Evolutionary conservation across 2,888 invertebrate species (phyloP).

Genomic region (Ophraella communa): DNA sequence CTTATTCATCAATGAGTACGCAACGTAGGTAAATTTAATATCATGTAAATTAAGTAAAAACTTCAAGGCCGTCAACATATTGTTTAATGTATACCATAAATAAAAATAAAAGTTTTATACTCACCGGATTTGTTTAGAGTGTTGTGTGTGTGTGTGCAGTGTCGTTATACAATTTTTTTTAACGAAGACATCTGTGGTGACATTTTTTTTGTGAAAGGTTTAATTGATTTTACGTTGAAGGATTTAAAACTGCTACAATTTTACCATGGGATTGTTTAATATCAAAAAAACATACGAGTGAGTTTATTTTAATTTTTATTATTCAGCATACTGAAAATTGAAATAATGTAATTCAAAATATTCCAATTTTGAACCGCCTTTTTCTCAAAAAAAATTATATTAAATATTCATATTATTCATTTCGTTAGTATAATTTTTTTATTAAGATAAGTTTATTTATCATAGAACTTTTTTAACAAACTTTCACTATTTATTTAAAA

Average conservation of each 20-base stretch:
- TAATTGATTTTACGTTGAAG: not conserved
- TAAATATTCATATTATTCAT: too few relatives aligned
- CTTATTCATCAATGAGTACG: not conserved
- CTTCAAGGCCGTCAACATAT: not conserved
- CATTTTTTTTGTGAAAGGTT: too few relatives aligned
- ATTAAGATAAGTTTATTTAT: too few relatives aligned
- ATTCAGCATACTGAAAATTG: too few relatives aligned
- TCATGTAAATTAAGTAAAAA: not conserved
- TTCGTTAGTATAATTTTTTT: too few relatives aligned
- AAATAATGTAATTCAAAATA: too few relatives aligned
- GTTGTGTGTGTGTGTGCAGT: not conserved
- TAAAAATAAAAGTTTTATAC: not conserved
- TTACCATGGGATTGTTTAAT: not conserved
- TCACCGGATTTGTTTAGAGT: not conserved
- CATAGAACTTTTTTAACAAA: too few relatives aligned
- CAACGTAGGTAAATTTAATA: not conserved
- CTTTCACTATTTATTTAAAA: too few relatives aligned
- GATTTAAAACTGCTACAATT: not conserved
- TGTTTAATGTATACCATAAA: not conserved
- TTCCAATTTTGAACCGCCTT: too few relatives aligned
- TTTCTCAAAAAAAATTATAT: too few relatives aligned
- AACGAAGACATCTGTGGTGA: too few relatives aligned
- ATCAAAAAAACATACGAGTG: not conserved
- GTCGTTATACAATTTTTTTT: too few relatives aligned
- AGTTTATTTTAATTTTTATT: not conserved